Base-by-base conservation (phyloP, 2,888 invertebrate genomes). In the Cabera pusaria region DNA sequence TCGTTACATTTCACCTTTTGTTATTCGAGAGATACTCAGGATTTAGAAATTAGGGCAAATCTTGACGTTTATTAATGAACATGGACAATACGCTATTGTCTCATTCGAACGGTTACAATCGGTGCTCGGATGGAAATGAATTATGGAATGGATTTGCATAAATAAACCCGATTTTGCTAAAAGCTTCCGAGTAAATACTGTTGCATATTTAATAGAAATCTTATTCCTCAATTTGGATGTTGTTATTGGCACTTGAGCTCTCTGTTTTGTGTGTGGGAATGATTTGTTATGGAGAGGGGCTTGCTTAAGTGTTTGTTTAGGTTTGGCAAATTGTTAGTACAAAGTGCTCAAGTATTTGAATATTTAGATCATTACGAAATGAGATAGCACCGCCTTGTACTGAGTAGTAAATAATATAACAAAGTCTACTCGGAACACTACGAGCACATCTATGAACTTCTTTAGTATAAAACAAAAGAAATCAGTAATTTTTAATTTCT, bases 31-130 rank as follows among this genome's bases (percentile, higher is more conserved):
- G 44, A 53, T 44, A 27, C 35, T 32, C 18, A 10, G 12, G 25
- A 39, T 59, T 56, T 44, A 35, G 44, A 41, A 56, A 59, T 56
- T 56, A 44, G 48, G 49, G 42, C 50, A 59, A 59, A 60, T 60
- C 59, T 61, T 60, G 69, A 72, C 67, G 57, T 60, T 71, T 64
- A 70, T 70, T 71, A 77, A 74, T 72, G 70, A 67, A 64, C 49
- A 48, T 41, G 39, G 56, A 56, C 59, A 49, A 51, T 47, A 46
- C 43, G 36, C 59, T 41, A 64, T 72, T 74, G 72, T 74, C 57
- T 60, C 51, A 49, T 52, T 50, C 56, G 44, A 54, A 45, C 58
- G 60, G 60, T 65, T 49, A 61, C 47, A 52, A 48, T 53, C 49
- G 49, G 55, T 39, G 35, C 49, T 43, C 39, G 45, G 47, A 51